These are phyloP conservation scores for Leucophenga varia DNA, from an alignment of 1,140 invertebrate genomes.

Conservation along the genomic window DNA sequence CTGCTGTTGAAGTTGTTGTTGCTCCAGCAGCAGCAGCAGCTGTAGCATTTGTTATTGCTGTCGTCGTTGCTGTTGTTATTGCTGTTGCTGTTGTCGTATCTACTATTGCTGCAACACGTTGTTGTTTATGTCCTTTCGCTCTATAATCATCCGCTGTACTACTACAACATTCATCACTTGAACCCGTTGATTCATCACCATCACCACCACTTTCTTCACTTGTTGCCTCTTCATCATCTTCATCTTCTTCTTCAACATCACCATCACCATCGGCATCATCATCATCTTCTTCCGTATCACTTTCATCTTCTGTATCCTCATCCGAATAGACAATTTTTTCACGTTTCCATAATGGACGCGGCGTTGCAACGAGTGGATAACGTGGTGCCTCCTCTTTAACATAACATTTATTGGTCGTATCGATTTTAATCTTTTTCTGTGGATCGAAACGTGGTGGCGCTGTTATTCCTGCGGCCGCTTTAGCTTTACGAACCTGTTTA, in stretches of 20 bases:
- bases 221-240: slow-evolving; percentile 24
- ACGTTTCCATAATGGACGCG: slow-evolving; percentile 61
- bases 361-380: slow-evolving; percentile 61
- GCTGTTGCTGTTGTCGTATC: slow-evolving; percentile 5
- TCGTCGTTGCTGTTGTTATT: neutral
- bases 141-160: too few species aligned
- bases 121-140: too few species aligned
- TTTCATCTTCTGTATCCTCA: slow-evolving; percentile 49
- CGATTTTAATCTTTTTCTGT: slow-evolving; percentile 54
- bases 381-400: slow-evolving; percentile 61
- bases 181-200: slow-evolving; percentile 47
- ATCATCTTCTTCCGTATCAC: slow-evolving; percentile 24
- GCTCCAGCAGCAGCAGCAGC: slow-evolving; percentile 1
- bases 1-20: slow-evolving; percentile 11
- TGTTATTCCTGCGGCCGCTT: slow-evolving; percentile 17
- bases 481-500: slow-evolving; percentile 39
- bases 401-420: slow-evolving; percentile 50
- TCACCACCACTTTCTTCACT: slow-evolving; percentile 42
- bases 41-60: neutral
- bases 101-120: neutral
- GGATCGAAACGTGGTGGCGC: slow-evolving; percentile 41
- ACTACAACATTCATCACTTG: too few species aligned
- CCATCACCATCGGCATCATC: slow-evolving; percentile 27
- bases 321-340: slow-evolving; percentile 51
- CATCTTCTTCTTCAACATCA: slow-evolving; percentile 22